phyloP scores from a whole-genome alignment of 1,140 invertebrate genomes.

The Plutomurus gul region DNA sequence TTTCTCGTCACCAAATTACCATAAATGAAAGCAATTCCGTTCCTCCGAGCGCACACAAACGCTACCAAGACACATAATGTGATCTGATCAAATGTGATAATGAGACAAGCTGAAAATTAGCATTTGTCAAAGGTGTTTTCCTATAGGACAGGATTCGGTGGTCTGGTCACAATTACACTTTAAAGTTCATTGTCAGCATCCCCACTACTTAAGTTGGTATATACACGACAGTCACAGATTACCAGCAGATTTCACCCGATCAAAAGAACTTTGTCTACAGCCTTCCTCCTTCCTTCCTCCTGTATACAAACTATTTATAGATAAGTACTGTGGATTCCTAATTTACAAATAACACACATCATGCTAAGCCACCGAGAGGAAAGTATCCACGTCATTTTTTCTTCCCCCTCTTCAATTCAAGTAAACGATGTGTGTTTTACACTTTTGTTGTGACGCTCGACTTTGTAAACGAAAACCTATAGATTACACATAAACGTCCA shows the following conservation, averaged over 20 bases:
- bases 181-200: neutral
- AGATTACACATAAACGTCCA: neutral
- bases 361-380: too few relatives aligned
- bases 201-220: too few relatives aligned
- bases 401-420: neutral
- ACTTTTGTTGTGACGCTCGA: neutral
- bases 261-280: too few relatives aligned
- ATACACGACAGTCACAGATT: too few relatives aligned
- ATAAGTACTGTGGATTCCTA: too few relatives aligned
- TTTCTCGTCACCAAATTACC: neutral
- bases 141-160: neutral
- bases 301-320: too few relatives aligned
- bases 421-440: neutral
- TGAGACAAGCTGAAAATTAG: slow-evolving; percentile 37
- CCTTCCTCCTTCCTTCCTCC: too few relatives aligned
- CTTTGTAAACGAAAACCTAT: neutral
- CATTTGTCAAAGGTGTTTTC: slow-evolving; percentile 29
- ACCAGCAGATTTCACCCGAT: too few relatives aligned
- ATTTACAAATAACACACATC: too few relatives aligned
- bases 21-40: too few relatives aligned
- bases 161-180: neutral
- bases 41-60: too few relatives aligned
- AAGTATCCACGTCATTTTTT: neutral
- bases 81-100: slow-evolving; percentile 14
- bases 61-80: too few relatives aligned